These are phyloP conservation scores for Salvelinus alpinus DNA, from an alignment of 2,113 vertebrate genomes.

Conservation along the genomic window DNA sequence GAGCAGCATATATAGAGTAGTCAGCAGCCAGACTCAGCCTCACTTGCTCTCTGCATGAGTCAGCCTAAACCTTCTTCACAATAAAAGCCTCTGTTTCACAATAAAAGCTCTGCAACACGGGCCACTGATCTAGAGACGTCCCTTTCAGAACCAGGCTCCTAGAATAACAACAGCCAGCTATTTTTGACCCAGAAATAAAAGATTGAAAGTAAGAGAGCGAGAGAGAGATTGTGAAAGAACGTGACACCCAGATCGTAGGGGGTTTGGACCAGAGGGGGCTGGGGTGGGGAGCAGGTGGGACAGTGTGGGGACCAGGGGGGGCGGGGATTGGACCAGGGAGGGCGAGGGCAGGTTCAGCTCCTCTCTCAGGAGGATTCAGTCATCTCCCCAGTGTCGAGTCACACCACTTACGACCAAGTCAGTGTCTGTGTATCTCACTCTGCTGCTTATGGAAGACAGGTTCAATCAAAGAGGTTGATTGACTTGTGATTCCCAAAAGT, in stretches of 20 bases:
- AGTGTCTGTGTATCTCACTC: conserved; percentile 16
- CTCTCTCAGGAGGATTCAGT: conserved; percentile 1
- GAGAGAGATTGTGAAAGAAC: neutral
- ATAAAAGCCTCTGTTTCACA: conserved; percentile 44
- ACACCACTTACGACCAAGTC: conserved; percentile 21
- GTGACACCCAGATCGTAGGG: conserved; percentile 9
- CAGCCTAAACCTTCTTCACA: conserved; percentile 42
- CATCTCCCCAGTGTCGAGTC: conserved; percentile 31
- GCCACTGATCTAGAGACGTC: conserved; percentile 10
- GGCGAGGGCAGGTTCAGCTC: conserved; percentile 7
- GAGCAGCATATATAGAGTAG: conserved; percentile 61
- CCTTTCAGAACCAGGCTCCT: neutral
- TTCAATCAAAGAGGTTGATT: conserved; percentile 47
- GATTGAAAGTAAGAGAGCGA: neutral
- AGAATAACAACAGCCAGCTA: conserved; percentile 18
- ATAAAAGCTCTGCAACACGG: conserved; percentile 44
- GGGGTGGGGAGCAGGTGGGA: conserved; percentile 15
- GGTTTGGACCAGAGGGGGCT: conserved; percentile 3
- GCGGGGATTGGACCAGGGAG: conserved; percentile 12
- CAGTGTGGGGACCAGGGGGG: conserved; percentile 3
- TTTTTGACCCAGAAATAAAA: neutral
- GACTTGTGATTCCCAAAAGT: conserved; percentile 47
- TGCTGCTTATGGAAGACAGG: conserved; percentile 19
- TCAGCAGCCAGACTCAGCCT: conserved; percentile 52
- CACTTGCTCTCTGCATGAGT: conserved; percentile 53